Evolutionary conservation across 1,140 invertebrate species (phyloP), one percentile per base, ranked within the genome.

Genomic region (Papilio glaucus): DNA sequence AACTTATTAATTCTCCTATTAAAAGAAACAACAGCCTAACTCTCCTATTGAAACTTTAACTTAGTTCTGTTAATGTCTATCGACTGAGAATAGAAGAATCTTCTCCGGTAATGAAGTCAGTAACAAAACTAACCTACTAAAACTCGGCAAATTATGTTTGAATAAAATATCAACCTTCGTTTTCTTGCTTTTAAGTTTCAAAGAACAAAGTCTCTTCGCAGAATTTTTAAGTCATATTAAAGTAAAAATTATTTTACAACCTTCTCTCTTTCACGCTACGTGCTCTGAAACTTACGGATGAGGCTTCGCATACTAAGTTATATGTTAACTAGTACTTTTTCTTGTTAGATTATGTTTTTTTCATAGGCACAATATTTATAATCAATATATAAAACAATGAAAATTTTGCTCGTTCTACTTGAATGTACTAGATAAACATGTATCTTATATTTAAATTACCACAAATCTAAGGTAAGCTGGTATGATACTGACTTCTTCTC

Each of bases 251-350:
- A 18, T 45, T 53, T 24, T 53, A 53, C 18, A 53, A 53, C 0
- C 18, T 45, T 45, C 42, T 45, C n/a, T 53, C 7, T 49, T 53
- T 53, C 49, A 24, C 49, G 49, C 49, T 53, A 53, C 49, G 49
- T 53, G 49, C 49, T 53, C 9, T 53, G 9, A 53, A 53, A 53
- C 49, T 53, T 24, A 24, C 4, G 9, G 8, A 53, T 24, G 49
- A 53, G 18, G 18, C 21, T 53, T 24, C 49, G 49, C 49, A 53
- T 53, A 24, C 49, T 53, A 24, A 53, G 49, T 53, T 24, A 12
- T 21, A 4, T 53, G 18, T 0, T 53, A 24, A 49, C 15, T 49
- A 49, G 21, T 21, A 21, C 18, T 45, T 45, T 42, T 45, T 45
- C 42, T 45, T 45, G 5, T 45, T 3, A 45, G n/a, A 5, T 15